phyloP scores from a whole-genome alignment of 2,797 vertebrate genomes.

The Australoheros facetus region DNA sequence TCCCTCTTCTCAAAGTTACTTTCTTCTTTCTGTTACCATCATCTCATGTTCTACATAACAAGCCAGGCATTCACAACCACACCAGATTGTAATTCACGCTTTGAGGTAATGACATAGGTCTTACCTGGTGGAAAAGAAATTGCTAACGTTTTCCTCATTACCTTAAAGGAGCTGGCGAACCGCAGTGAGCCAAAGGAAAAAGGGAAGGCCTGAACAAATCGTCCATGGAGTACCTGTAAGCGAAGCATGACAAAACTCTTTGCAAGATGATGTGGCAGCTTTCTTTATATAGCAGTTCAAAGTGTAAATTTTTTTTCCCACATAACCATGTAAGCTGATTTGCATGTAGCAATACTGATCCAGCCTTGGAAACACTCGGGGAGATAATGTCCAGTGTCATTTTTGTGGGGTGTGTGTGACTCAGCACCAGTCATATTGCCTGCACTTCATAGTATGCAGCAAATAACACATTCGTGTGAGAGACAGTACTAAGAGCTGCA shows the following conservation, averaged over 20 bases:
- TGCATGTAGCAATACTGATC: neutral
- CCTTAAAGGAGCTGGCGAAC: slow-evolving; percentile 83
- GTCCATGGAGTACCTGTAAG: slow-evolving; percentile 74
- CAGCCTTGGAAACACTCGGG: neutral
- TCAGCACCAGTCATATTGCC: neutral
- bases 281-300: neutral
- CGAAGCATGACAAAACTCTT: neutral
- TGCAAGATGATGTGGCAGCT: neutral
- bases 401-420: neutral
- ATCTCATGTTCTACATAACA: neutral
- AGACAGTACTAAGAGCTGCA: neutral
- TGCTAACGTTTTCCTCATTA: slow-evolving; percentile 40
- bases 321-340: neutral
- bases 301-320: neutral
- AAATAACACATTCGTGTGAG: neutral
- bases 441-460: neutral
- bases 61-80: neutral
- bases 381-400: neutral
- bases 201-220: slow-evolving; percentile 63
- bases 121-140: neutral
- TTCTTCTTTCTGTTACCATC: neutral
- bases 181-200: slow-evolving; percentile 63
- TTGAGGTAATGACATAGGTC: neutral
- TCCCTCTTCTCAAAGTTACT: neutral
- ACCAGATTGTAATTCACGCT: neutral